phyloP scores from a whole-genome alignment of 1,140 invertebrate species.

The Pristionchus pacificus region DNA sequence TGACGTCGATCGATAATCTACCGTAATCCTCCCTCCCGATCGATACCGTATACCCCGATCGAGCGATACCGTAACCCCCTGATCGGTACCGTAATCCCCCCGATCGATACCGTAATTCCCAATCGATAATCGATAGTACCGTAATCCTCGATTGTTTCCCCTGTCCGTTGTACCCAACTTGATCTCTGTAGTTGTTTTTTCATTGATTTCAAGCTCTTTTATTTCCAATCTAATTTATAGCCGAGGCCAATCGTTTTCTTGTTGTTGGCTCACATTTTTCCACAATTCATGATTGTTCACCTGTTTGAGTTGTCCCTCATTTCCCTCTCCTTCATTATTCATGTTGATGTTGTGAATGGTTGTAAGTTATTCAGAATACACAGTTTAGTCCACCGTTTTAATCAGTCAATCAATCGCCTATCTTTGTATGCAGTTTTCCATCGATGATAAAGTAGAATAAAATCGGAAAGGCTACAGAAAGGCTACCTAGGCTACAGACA shows the following conservation, averaged over 20 bases:
- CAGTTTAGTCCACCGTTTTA: too few relatives aligned
- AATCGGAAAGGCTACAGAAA: too few relatives aligned
- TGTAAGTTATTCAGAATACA: too few relatives aligned
- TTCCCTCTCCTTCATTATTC: background rate
- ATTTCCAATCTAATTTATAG: too few relatives aligned
- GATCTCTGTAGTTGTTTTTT: too few relatives aligned
- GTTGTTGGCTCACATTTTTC: background rate
- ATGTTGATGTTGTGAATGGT: too few relatives aligned
- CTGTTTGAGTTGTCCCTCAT: background rate
- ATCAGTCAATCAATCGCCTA: too few relatives aligned
- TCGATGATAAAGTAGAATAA: too few relatives aligned
- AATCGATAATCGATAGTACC: background rate
- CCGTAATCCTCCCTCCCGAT: slow-evolving; percentile 1
- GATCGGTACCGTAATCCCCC: background rate
- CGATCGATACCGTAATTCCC: background rate
- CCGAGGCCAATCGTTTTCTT: slow-evolving; percentile 1
- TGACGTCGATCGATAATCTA: slow-evolving; percentile 3
- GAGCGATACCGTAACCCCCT: background rate
- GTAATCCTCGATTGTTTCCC: background rate
- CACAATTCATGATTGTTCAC: background rate
- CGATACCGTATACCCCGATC: background rate
- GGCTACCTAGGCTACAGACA: too few relatives aligned
- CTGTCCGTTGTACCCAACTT: background rate
- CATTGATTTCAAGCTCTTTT: too few relatives aligned
- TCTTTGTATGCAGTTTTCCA: too few relatives aligned